phyloP scores from a whole-genome alignment of 2,888 invertebrate species.

The Argynnis bischoffii region DNA sequence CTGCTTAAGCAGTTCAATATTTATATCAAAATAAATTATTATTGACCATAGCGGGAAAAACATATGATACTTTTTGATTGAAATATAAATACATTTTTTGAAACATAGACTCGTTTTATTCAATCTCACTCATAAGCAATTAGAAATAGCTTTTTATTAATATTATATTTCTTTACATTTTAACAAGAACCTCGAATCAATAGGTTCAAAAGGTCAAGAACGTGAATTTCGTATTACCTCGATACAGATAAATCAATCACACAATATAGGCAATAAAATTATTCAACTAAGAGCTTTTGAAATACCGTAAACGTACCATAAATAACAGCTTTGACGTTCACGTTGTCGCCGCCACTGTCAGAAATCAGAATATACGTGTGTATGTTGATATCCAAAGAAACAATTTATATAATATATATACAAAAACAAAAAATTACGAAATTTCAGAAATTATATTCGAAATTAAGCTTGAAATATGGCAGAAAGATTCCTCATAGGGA shows the following conservation, averaged over 20 bases:
- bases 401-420: background rate
- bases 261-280: conserved; percentile 7
- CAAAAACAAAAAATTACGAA: too few relatives aligned
- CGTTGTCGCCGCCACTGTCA: background rate
- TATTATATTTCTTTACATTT: background rate
- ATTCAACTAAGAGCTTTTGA: background rate
- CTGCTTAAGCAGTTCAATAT: too few relatives aligned
- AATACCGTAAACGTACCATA: background rate
- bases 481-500: too few relatives aligned
- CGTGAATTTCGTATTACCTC: conserved; percentile 24
- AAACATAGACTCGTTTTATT: too few relatives aligned
- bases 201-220: conserved; percentile 20
- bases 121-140: too few relatives aligned
- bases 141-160: background rate
- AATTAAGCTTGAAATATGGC: too few relatives aligned
- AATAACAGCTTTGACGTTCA: conserved; percentile 2
- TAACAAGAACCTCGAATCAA: background rate
- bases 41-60: too few relatives aligned
- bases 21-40: too few relatives aligned
- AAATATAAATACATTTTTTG: too few relatives aligned
- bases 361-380: background rate
- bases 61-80: too few relatives aligned
- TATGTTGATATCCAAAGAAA: background rate
- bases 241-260: conserved; percentile 16
- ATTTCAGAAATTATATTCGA: too few relatives aligned